Percentiles rank a stretch among this genome's conserved stretches.
Conservation (phyloP, 2,113 vertebrate species). For the Vimba vimba region DNA sequence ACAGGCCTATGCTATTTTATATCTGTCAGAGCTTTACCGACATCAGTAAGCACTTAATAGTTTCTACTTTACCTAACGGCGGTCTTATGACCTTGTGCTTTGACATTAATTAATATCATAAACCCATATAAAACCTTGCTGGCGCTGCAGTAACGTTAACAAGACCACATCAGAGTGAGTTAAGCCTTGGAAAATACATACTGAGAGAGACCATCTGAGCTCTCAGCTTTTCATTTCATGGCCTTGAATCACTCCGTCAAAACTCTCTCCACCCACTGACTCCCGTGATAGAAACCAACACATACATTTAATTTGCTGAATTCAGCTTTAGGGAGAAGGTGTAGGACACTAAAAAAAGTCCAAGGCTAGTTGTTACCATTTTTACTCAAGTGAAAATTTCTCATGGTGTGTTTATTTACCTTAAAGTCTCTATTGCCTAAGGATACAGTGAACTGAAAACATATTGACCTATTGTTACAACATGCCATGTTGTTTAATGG, state of each 20-base stretch:
- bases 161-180: slow-evolving; percentile 50
- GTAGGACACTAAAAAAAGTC: slow-evolving; percentile 8
- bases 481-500: background rate
- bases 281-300: slow-evolving; percentile 33
- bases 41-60: slow-evolving; percentile 26
- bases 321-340: slow-evolving; percentile 24
- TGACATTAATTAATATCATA: slow-evolving; percentile 31
- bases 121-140: slow-evolving; percentile 38
- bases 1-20: background rate
- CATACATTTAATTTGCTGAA: slow-evolving; percentile 36
- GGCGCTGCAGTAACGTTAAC: slow-evolving; percentile 17
- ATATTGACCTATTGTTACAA: background rate
- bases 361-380: background rate
- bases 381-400: background rate
- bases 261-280: slow-evolving; percentile 26
- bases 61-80: background rate
- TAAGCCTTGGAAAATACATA: slow-evolving; percentile 34
- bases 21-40: slow-evolving; percentile 19
- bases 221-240: slow-evolving; percentile 34
- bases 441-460: background rate
- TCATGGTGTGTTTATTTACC: background rate
- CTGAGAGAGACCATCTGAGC: slow-evolving; percentile 39
- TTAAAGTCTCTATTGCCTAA: background rate
- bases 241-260: slow-evolving; percentile 49
- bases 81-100: slow-evolving; percentile 18